phyloP scores from a whole-genome alignment of 2,888 invertebrate species.

The Lepidonotus clava region DNA sequence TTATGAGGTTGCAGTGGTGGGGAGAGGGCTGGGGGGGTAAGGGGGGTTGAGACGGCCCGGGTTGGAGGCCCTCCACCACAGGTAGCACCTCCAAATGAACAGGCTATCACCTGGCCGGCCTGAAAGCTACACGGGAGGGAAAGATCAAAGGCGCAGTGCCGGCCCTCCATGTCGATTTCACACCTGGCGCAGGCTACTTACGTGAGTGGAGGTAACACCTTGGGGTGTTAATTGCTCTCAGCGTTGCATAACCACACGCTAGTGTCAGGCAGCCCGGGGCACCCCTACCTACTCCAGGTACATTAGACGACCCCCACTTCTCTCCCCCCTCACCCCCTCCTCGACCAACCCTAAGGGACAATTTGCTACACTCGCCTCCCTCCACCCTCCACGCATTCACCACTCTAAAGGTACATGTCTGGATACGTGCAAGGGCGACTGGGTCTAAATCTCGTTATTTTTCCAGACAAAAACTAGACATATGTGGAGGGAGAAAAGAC shows the following conservation, averaged over 20 bases:
- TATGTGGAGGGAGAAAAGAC: not conserved
- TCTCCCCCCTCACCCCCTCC: no score
- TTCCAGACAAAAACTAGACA: not conserved
- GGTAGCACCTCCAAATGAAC: not conserved
- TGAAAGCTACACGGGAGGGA: not conserved
- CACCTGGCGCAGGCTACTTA: not conserved
- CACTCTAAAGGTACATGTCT: no score
- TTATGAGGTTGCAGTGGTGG: not conserved
- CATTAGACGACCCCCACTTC: not conserved
- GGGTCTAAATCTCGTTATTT: no score
- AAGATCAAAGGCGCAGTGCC: not conserved
- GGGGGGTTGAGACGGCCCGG: not conserved
- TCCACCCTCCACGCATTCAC: no score
- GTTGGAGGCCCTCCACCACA: no score
- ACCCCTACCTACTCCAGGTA: not conserved
- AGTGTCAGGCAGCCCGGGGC: not conserved
- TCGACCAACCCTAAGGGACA: no score
- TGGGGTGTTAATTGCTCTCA: slow-evolving; percentile 32
- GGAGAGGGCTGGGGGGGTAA: not conserved
- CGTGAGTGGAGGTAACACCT: not conserved
- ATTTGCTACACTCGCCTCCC: no score
- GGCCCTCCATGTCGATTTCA: slow-evolving; percentile 1
- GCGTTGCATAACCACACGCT: not conserved
- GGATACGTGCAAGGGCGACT: no score
- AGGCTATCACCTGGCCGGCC: not conserved